Evolutionary conservation across 2,113 vertebrate species (phyloP), one percentile per base, ranked within the genome.

Genomic region (Nibea coibor): DNA sequence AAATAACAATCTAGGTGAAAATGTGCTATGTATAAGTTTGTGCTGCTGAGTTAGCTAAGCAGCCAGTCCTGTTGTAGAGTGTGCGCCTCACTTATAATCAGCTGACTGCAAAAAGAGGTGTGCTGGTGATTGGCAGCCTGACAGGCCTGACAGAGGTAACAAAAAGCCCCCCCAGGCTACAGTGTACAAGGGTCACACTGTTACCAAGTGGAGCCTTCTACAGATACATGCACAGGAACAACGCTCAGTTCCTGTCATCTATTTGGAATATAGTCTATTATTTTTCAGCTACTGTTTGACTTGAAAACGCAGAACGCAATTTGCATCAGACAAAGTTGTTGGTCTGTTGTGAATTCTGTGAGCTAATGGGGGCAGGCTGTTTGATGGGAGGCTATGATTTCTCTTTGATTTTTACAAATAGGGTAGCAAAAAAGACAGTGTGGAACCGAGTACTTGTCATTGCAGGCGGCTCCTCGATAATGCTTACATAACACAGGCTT

Each of bases 121-220:
- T 45, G 66, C 58, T 70, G 72, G 42, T 83, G 88, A 90, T 54
- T 87, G 85, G 70, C 84, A 72, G 75, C 14, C 80, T 85, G 80
- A 83, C 75, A 81, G 75, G 14, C 42, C 67, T 76, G 71, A 78
- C 31, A 72, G 47, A 76, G 65, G 43, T 50, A 80, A 56, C 70
- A 83, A 56, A 58, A 71, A 24, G 19, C 66, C 70, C 24, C 31
- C 43, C 15, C 4, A 1, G 75, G 39, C 51, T 26, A 12, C 35
- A 54, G 61, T 26, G 72, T 59, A 4, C 53, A 58, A 35, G 42
- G 77, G 64, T 83, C 67, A 77, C 19, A 28, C 68, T 63, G 43
- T 54, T 53, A 79, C 58, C 48, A 61, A 66, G 58, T 56, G 10
- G 48, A 72, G 14, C 51, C 45, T 51, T 64, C 11, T 54, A 42